phyloP scores from a whole-genome alignment of 2,797 vertebrate species.

The Monodelphis domestica region DNA sequence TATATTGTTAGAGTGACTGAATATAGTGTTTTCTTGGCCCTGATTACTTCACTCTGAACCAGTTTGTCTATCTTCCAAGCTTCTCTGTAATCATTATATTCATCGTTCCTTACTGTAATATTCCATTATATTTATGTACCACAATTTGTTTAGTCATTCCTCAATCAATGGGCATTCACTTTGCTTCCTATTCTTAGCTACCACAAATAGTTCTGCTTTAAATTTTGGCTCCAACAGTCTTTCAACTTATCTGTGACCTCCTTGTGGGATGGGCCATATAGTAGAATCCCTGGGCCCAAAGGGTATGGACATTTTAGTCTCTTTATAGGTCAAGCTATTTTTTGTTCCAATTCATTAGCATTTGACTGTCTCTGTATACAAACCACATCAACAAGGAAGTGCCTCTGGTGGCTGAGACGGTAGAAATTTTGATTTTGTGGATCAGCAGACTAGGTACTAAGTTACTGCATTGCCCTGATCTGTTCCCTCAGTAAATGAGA shows the following conservation, averaged over 20 bases:
- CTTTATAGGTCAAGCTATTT: background rate
- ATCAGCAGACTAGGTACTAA: background rate
- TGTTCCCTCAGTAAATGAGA: background rate
- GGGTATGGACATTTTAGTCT: background rate
- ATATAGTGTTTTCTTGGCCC: background rate
- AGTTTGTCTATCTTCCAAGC: background rate
- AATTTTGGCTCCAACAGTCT: background rate
- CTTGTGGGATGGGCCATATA: no score
- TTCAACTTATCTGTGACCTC: background rate
- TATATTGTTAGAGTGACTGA: background rate
- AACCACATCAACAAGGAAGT: background rate
- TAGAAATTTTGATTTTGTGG: background rate
- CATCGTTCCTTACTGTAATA: background rate
- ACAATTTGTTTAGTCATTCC: background rate
- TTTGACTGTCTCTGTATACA: background rate
- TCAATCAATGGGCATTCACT: background rate
- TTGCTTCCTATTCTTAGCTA: background rate
- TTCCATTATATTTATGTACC: background rate
- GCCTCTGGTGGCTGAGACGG: background rate
- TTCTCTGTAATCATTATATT: background rate
- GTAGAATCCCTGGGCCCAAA: background rate
- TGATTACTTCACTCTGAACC: background rate
- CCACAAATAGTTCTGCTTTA: background rate
- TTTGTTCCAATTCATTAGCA: background rate
- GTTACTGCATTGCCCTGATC: background rate